Evolutionary conservation across 2,797 vertebrate species (phyloP), one percentile per base, ranked within the genome.

Genomic region (Numenius phaeopus): DNA sequence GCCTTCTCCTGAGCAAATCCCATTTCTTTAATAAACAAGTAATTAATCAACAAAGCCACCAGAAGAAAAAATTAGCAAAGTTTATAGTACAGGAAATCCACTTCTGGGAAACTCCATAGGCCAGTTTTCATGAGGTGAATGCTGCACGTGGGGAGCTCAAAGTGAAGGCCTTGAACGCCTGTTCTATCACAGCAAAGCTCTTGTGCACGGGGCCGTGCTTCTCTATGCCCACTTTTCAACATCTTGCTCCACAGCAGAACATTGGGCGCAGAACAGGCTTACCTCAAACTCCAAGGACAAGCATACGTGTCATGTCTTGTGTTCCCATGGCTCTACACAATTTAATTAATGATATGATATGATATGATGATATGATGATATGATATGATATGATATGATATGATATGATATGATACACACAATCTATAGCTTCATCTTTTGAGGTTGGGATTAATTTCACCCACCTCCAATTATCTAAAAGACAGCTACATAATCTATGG

Each of bases 91-190:
- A 79, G 29, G 58, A 89, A 84, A 81, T 47, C 14, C 13, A 40
- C 30, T 64, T 67, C n/a, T 78, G 23, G 13, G 46, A 66, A 84
- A 67, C 30, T 75, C 19, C 23, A 30, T 2, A 22, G 21, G 19
- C 22, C 12, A 47, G 5, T 66, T 87, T 75, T 73, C 30, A 37
- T 24, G 14, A 52, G 22, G 5, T 64, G 32, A 66, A 44, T 18
- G 30, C 8, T 59, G 37, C 1, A 1, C 37, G 11, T 0, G 2
- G 32, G 29, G 40, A 83, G 6, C 23, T 70, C 18, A 30, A 47
- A 55, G 65, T 8, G 21, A 89, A 90, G 17, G 40, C 22, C n/a
- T 52, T 76, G 58, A 83, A 80, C 1, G 5, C 27, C 37, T 44
- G 14, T 52, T 84, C 32, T 34, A 10, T 16, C 54, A 85, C 12